Conservation (phyloP, 2,888 invertebrate genomes). For the Hemaris fuciformis region DNA sequence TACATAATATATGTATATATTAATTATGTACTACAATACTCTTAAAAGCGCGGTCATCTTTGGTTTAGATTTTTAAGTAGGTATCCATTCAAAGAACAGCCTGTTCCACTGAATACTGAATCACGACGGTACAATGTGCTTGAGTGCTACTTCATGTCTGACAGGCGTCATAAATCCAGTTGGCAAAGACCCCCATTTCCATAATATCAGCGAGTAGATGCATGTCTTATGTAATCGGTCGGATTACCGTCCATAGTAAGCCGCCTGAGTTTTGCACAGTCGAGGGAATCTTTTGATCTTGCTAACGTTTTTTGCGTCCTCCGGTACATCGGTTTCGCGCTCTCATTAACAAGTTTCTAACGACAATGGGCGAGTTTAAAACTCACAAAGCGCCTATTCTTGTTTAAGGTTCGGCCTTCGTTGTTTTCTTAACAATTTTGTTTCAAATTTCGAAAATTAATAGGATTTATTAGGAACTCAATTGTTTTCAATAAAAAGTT, state of each 20-base stretch:
- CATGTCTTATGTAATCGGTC: conserved; percentile 31
- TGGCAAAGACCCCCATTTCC: conserved; percentile 19
- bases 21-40: not conserved
- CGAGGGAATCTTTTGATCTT: conserved; percentile 59
- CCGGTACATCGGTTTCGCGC: conserved; percentile 18
- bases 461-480: not conserved
- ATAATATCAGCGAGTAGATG: conserved; percentile 13
- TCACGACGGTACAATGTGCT: conserved; percentile 50
- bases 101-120: conserved; percentile 36
- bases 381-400: conserved; percentile 11
- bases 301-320: conserved; percentile 32
- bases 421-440: not conserved
- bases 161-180: conserved; percentile 46
- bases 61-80: conserved; percentile 3
- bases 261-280: conserved; percentile 50
- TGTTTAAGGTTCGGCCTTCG: not conserved
- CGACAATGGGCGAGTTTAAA: conserved; percentile 5
- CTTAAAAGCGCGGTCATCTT: not conserved
- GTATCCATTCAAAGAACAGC: conserved; percentile 28
- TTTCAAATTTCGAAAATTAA: not conserved
- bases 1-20: no score
- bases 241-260: conserved; percentile 42
- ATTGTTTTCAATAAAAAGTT: not conserved
- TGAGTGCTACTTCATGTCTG: conserved; percentile 53
- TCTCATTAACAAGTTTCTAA: conserved; percentile 21